Evolutionary conservation across 2,888 invertebrate species (phyloP).

Genomic region (Ornithoptera priamus): DNA sequence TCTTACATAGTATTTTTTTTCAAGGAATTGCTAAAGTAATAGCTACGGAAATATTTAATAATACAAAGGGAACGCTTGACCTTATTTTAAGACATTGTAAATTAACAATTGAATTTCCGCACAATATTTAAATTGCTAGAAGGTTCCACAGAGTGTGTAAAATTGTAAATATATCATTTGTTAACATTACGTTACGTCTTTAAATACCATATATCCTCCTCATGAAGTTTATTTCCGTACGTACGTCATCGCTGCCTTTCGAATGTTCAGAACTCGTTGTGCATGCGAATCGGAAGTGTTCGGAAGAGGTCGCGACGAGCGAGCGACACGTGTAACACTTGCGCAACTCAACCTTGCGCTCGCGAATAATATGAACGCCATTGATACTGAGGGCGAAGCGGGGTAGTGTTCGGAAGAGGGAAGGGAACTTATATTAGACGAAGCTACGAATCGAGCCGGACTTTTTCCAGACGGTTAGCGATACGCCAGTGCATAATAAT

Average conservation of each 20-base stretch:
- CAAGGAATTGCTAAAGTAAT: neutral
- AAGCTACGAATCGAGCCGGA: no score
- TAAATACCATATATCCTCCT: constrained; percentile 31
- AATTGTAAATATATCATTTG: neutral
- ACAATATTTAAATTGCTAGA: constrained; percentile 2
- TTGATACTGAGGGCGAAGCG: constrained; percentile 38
- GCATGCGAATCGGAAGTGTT: constrained; percentile 77
- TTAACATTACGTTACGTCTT: neutral
- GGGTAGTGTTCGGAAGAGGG: neutral
- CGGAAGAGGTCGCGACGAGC: constrained; percentile 63
- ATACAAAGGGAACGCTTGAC: constrained; percentile 9
- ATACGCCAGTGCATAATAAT: no score
- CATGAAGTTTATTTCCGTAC: constrained; percentile 54
- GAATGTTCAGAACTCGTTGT: constrained; percentile 59
- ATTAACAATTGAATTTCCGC: constrained; percentile 10
- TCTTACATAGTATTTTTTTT: no score
- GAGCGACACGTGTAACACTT: constrained; percentile 68
- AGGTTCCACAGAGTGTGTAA: neutral
- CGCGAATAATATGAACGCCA: constrained; percentile 65
- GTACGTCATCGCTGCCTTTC: constrained; percentile 63
- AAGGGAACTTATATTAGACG: neutral
- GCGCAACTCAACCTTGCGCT: constrained; percentile 73
- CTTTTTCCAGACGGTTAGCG: no score
- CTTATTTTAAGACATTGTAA: constrained; percentile 5
- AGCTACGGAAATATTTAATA: neutral